Percentiles rank a stretch among this genome's conserved stretches.
phyloP scores from a whole-genome alignment of 2,797 vertebrate genomes.

The Syngnathus rostellatus region DNA sequence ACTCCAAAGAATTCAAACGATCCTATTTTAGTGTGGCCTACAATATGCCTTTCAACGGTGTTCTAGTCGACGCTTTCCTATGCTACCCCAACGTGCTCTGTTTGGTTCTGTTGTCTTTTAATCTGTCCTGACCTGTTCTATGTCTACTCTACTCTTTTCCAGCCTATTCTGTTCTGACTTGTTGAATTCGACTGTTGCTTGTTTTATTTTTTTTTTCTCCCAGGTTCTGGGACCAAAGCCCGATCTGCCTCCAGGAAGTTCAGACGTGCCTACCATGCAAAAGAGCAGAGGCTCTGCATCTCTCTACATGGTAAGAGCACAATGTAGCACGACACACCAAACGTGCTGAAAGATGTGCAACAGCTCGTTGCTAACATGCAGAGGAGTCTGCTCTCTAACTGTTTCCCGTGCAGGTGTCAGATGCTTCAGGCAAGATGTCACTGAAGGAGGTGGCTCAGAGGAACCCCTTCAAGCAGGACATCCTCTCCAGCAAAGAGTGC shows the following conservation, averaged over 20 bases:
- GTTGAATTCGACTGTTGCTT: neutral
- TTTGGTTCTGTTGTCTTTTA: too few relatives aligned
- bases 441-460: constrained; percentile 38
- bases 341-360: neutral
- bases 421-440: constrained; percentile 59
- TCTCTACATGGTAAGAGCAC: constrained; percentile 57
- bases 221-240: constrained; percentile 65
- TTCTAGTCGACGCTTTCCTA: too few relatives aligned
- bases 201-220: constrained; percentile 4
- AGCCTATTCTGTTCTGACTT: neutral
- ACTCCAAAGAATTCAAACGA: too few relatives aligned
- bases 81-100: too few relatives aligned
- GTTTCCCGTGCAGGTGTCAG: constrained; percentile 58
- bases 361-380: too few relatives aligned
- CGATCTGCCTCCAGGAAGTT: constrained; percentile 32
- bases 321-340: neutral
- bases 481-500: constrained; percentile 59
- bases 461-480: constrained; percentile 64
- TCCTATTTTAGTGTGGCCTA: too few relatives aligned
- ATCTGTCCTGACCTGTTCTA: too few relatives aligned
- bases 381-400: neutral
- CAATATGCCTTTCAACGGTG: too few relatives aligned
- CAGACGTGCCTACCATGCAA: constrained; percentile 33
- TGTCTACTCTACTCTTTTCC: neutral
- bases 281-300: constrained; percentile 36